These are phyloP conservation scores for Sebastes hopkinsi DNA, from an alignment of 2,797 vertebrate genomes.

Conservation along the genomic window DNA sequence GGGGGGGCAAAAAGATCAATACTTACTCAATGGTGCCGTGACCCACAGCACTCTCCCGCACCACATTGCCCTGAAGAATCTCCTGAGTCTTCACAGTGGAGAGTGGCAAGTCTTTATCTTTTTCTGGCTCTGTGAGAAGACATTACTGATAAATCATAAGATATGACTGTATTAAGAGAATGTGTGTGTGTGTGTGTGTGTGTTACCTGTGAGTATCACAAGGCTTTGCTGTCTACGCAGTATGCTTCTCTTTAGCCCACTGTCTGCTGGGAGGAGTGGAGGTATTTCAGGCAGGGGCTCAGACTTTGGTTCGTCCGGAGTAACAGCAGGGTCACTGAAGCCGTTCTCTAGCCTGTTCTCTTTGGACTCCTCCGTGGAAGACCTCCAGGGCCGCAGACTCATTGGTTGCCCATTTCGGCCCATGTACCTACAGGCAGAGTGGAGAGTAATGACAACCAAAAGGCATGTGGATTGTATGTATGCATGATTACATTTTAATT, in stretches of 20 bases:
- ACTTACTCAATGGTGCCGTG: constrained; percentile 94
- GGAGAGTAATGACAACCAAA: background rate
- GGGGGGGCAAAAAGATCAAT: constrained; percentile 19
- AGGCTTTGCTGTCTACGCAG: constrained; percentile 78
- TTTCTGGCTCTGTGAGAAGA: constrained; percentile 71
- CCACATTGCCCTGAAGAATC: constrained; percentile 86
- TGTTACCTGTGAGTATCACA: constrained; percentile 79
- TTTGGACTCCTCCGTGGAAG: constrained; percentile 36
- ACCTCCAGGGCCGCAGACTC: constrained; percentile 67
- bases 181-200: background rate
- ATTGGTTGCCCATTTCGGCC: constrained; percentile 30
- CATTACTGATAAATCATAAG: constrained; percentile 4
- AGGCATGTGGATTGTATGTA: background rate
- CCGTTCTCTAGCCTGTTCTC: constrained; percentile 64
- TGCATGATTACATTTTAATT: background rate
- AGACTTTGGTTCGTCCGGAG: constrained; percentile 77
- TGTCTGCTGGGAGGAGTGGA: constrained; percentile 56
- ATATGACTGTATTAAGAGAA: background rate
- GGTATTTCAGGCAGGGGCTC: constrained; percentile 75
- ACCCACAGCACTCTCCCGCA: constrained; percentile 89
- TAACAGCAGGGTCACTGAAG: constrained; percentile 58
- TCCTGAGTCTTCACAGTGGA: constrained; percentile 90
- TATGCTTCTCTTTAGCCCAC: constrained; percentile 52
- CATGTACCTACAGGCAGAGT: constrained; percentile 63
- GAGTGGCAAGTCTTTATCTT: constrained; percentile 80